Conservation (phyloP, 2,113 vertebrate species). For the Ailurus styani region DNA sequence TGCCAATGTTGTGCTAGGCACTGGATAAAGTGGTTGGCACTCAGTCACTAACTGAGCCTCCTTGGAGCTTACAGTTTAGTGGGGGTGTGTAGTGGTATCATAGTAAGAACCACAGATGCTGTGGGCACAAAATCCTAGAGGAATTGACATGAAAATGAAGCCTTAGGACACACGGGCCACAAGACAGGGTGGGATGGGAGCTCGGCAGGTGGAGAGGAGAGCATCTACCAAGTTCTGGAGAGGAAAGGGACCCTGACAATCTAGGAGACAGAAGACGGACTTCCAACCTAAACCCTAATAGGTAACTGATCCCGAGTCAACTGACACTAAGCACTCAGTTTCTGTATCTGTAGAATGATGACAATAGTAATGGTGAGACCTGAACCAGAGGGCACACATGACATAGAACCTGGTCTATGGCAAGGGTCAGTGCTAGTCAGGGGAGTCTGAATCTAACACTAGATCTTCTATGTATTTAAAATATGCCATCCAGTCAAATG, state of each 20-base stretch:
- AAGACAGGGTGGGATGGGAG: too few relatives aligned
- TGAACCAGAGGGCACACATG: rapidly evolving
- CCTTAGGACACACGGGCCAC: background rate
- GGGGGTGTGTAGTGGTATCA: background rate
- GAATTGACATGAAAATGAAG: rapidly evolving
- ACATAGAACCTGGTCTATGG: rapidly evolving
- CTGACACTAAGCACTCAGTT: background rate
- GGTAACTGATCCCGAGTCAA: background rate
- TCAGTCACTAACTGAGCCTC: background rate
- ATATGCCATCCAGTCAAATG: rapidly evolving
- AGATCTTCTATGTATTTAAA: rapidly evolving
- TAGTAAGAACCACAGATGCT: background rate
- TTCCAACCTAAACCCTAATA: background rate
- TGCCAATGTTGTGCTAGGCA: rapidly evolving
- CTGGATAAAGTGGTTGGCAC: background rate
- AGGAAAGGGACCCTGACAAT: background rate
- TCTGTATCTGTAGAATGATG: background rate
- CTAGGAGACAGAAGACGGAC: background rate
- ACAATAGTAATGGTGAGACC: background rate
- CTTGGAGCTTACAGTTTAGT: background rate
- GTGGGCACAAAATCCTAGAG: background rate
- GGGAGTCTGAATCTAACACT: background rate
- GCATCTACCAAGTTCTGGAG: background rate
- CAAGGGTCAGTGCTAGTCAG: rapidly evolving
- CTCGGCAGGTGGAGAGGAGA: background rate